Conservation (phyloP, 2,113 vertebrate species). For the Pachypanchax playfairii region DNA sequence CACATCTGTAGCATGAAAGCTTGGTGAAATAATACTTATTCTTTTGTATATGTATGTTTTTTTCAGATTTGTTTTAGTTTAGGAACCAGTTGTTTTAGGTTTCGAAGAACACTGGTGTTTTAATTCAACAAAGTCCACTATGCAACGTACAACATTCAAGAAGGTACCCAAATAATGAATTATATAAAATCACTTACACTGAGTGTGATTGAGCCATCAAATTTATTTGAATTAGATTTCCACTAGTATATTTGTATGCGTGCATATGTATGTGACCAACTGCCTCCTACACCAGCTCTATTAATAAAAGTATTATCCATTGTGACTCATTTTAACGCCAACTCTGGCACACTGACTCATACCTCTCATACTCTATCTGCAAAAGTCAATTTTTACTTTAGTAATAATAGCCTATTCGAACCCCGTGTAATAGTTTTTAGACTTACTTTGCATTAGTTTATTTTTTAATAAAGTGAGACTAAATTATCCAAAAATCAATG, state of each 20-base stretch:
- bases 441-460: conserved; percentile 13
- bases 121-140: conserved; percentile 9
- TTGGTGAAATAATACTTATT: no score
- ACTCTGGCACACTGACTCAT: conserved; percentile 62
- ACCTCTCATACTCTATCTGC: conserved; percentile 41
- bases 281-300: conserved; percentile 61
- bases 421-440: conserved; percentile 10
- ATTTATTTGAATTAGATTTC: conserved; percentile 27
- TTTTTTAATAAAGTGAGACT: conserved; percentile 20
- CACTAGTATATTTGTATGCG: conserved; percentile 26
- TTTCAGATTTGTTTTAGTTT: no score
- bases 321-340: conserved; percentile 64
- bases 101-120: conserved; percentile 9
- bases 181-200: conserved; percentile 8
- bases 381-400: conserved; percentile 36
- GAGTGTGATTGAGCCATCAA: conserved; percentile 19
- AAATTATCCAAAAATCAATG: conserved; percentile 48
- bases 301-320: conserved; percentile 63
- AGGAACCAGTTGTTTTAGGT: conserved; percentile 12
- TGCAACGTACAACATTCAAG: not conserved
- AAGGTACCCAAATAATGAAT: conserved; percentile 25
- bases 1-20: no score
- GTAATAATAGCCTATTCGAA: conserved; percentile 38
- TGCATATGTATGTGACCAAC: conserved; percentile 48
- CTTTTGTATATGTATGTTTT: no score